Conservation (phyloP, 2,797 vertebrate genomes). For the Peromyscus melanophrys region DNA sequence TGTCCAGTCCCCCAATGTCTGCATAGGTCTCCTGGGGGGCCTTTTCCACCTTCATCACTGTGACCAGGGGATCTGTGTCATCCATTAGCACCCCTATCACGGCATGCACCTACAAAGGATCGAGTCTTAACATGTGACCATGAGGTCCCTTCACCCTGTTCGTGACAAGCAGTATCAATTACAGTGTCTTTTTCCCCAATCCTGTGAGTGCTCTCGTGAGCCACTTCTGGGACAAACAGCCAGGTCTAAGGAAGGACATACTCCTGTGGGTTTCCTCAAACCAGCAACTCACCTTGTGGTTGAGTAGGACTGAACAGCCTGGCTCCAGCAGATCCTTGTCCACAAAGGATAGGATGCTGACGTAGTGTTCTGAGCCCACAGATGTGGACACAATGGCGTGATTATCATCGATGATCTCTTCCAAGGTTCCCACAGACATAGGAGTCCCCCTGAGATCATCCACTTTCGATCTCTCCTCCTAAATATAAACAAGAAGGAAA, state of each 20-base stretch:
- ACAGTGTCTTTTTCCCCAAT: background rate
- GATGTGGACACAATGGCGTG: slow-evolving; percentile 99
- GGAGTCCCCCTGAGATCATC: slow-evolving; percentile 99
- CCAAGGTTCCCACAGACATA: slow-evolving; percentile 98
- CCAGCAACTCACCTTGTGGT: slow-evolving; percentile 94
- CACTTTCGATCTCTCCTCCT: slow-evolving; percentile 99
- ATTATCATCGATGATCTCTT: slow-evolving; percentile 99
- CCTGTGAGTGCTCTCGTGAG: too few relatives aligned
- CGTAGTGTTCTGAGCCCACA: slow-evolving; percentile 98
- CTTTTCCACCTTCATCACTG: slow-evolving; percentile 99
- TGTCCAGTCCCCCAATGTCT: slow-evolving; percentile 98
- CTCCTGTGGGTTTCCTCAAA: background rate
- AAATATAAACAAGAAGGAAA: background rate
- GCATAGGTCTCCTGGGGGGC: slow-evolving; percentile 99
- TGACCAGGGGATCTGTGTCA: slow-evolving; percentile 98
- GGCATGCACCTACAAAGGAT: slow-evolving; percentile 91
- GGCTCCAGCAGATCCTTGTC: slow-evolving; percentile 99
- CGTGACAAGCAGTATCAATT: background rate
- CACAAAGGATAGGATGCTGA: slow-evolving; percentile 99
- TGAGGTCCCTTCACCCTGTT: accelerated
- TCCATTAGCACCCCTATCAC: slow-evolving; percentile 99
- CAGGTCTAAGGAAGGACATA: background rate
- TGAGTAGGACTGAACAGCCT: slow-evolving; percentile 97
- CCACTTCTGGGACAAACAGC: background rate
- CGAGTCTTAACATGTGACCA: background rate